Base-by-base conservation (phyloP, 2,113 vertebrate species). In the Cygnus atratus region DNA sequence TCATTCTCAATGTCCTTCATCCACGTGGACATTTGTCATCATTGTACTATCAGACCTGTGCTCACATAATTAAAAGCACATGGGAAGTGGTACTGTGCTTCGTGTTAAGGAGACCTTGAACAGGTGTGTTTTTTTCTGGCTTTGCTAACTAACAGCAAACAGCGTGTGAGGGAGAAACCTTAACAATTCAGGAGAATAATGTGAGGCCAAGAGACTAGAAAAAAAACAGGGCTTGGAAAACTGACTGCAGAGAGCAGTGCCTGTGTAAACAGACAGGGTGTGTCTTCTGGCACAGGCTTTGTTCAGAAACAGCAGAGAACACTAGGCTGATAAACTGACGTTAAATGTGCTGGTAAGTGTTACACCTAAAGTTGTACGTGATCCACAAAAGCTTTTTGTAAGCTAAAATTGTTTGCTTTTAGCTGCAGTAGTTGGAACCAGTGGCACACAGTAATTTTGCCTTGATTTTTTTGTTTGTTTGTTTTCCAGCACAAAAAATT, bases 301-400 rank as follows among this genome's bases (percentile, higher is more conserved):
- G 20, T 41, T 87, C 22, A 20, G 1, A 5, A 17, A 28, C 14
- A 54, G 14, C 48, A 39, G 28, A 50, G 21, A 63, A 88, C 54
- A 13, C 10, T 8, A 1, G 3, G 4, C 6, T 28, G 50, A 7
- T 17, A 6, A 0, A 1, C 7, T 44, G 61, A 71, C 15, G 14
- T 10, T 15, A 28, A 78, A 57, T 10, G 6, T 15, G 25, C 17
- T 44, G 33, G 37, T 7, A 72, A 75, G 12, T 0, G 0, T 8
- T 14, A 57, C 20, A 6, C 29, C 3, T 4, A 31, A 68, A 75
- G 3, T 0, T 4, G 6, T 16, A 3, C 2, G 10, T 16, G 13
- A 74, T 13, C 17, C 41, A 54, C 3, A 22, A n/a, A 66, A 66
- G 3, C 21, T 78, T 71, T 52, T 6, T 7, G 4, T 43, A 44